Conservation (phyloP, 2,797 vertebrate genomes). For the Ctenochaetus hawaiiensis region DNA sequence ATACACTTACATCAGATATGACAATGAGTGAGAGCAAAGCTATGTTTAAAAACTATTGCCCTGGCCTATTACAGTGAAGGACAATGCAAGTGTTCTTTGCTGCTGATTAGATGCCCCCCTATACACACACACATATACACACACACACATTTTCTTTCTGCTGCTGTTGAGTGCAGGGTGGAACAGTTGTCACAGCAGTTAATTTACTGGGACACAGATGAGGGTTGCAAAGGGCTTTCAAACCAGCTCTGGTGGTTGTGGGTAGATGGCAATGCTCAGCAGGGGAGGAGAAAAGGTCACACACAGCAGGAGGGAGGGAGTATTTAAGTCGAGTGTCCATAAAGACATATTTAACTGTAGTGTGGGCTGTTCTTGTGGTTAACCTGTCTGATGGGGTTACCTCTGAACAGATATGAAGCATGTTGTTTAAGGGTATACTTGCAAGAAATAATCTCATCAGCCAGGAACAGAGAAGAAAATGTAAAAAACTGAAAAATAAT, state of each 20-base stretch:
- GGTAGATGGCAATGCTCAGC: conserved; percentile 24
- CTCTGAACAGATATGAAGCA: conserved; percentile 7
- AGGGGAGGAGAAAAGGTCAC: conserved; percentile 65
- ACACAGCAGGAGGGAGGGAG: conserved; percentile 42
- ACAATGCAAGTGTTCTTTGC: conserved; percentile 62
- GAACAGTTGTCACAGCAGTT: conserved; percentile 70
- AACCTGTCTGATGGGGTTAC: not conserved
- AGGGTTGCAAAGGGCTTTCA: conserved; percentile 46
- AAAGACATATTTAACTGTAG: conserved; percentile 3
- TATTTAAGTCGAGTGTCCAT: conserved; percentile 23
- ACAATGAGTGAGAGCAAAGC: conserved; percentile 61
- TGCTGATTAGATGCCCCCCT: conserved; percentile 37
- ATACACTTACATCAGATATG: conserved; percentile 40
- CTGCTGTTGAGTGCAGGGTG: conserved; percentile 31
- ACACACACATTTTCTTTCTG: conserved; percentile 14
- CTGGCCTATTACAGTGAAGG: conserved; percentile 62
- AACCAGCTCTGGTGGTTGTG: conserved; percentile 47
- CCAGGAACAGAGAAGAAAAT: too few species aligned
- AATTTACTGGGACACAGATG: conserved; percentile 71
- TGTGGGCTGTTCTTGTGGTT: not conserved
- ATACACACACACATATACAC: not conserved
- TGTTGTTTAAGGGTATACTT: not conserved
- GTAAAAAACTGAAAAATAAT: too few species aligned
- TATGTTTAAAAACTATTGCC: conserved; percentile 49
- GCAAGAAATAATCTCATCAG: too few species aligned